Evolutionary conservation across 2,888 invertebrate species (phyloP).

Genomic region (Linnaemya tessellans): DNA sequence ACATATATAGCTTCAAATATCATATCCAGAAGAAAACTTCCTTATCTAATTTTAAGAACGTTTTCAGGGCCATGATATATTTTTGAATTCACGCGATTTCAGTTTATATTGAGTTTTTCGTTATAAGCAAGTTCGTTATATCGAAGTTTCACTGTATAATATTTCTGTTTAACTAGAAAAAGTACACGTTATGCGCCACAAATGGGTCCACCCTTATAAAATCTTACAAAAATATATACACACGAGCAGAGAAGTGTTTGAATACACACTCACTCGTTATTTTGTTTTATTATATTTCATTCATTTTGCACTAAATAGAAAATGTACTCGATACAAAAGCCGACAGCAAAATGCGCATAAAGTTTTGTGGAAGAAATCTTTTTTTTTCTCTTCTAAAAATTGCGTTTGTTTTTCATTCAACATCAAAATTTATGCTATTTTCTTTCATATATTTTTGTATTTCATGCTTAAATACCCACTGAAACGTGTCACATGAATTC

Average conservation of each 20-base stretch:
- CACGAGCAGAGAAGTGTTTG: not conserved
- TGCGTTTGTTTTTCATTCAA: slow-evolving; percentile 10
- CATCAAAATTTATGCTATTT: slow-evolving; percentile 23
- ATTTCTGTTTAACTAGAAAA: no score
- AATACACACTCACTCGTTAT: not conserved
- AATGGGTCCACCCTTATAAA: no score
- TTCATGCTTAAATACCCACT: slow-evolving; percentile 36
- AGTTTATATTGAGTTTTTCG: no score
- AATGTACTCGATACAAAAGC: slow-evolving; percentile 48
- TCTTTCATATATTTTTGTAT: slow-evolving; percentile 34
- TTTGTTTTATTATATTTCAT: slow-evolving; percentile 11
- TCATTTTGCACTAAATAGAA: slow-evolving; percentile 30
- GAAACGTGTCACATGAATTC: slow-evolving; percentile 22
- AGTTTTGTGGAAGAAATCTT: slow-evolving; percentile 50
- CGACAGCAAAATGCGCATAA: slow-evolving; percentile 70
- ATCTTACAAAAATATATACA: no score
- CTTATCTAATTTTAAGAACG: no score
- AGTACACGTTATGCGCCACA: no score
- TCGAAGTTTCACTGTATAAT: no score
- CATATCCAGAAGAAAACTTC: no score
- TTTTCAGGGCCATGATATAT: no score
- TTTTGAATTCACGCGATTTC: no score
- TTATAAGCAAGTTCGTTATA: no score
- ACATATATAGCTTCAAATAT: no score
- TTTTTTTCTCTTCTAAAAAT: not conserved